phyloP scores from a whole-genome alignment of 2,113 vertebrate species.

The Zapornia atra region DNA sequence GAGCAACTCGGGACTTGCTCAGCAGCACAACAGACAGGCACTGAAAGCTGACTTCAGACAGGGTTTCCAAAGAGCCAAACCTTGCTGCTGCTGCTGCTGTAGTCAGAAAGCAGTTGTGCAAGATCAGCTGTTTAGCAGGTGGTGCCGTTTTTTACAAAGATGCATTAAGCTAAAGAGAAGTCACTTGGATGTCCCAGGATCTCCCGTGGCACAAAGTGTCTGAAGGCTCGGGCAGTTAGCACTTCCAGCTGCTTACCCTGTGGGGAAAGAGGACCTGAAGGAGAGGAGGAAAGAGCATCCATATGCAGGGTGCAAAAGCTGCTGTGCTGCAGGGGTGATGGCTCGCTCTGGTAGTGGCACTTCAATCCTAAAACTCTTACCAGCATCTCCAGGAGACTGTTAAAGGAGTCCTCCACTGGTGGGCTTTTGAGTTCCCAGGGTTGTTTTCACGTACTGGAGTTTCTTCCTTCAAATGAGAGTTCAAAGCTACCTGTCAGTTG shows the following conservation, averaged over 20 bases:
- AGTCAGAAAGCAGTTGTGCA: conserved; percentile 5
- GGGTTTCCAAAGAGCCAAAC: conserved; percentile 17
- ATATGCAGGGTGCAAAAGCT: neutral
- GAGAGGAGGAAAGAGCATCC: neutral
- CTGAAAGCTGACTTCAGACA: neutral
- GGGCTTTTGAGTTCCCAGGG: neutral
- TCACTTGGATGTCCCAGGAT: conserved; percentile 31
- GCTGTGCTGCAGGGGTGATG: neutral
- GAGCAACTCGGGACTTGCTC: neutral
- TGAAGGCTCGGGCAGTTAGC: conserved; percentile 28
- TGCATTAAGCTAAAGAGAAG: conserved; percentile 29
- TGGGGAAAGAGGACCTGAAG: conserved; percentile 16
- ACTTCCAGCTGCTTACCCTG: conserved; percentile 67
- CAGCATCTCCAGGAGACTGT: neutral
- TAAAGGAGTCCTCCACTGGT: neutral
- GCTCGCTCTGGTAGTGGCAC: neutral
- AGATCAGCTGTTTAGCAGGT: conserved; percentile 32
- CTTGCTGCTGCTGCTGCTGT: neutral
- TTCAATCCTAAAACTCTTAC: neutral
- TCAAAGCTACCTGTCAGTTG: neutral
- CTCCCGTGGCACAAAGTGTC: conserved; percentile 16
- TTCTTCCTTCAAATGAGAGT: neutral
- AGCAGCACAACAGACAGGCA: neutral
- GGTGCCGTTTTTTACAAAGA: neutral
- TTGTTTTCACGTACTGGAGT: neutral